Base-by-base conservation (phyloP, 2,797 vertebrate species). In the Falco berigora region DNA sequence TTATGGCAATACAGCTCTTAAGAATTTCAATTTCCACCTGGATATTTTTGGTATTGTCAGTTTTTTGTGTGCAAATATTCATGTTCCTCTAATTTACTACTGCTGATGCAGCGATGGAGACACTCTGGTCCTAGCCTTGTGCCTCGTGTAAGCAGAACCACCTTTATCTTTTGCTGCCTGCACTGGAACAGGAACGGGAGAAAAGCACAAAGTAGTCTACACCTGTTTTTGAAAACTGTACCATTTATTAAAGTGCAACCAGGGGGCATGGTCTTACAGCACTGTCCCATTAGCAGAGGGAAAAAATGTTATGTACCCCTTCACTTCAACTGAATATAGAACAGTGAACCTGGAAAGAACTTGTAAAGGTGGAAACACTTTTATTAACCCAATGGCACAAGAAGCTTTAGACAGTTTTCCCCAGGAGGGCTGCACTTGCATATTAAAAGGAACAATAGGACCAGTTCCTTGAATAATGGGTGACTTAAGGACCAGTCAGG, bases 231-330 rank as follows among this genome's bases (percentile, higher is more conserved):
- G 93, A 95, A 96, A 96, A 94, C 63, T 88, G 92, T 93, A 96
- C 92, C 96, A 69, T 97, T 98, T 95, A 96, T 95, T 97, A 96
- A 98, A 97, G 92, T 96, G 89, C 94, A 97, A 66, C 87, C 87
- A 47, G 91, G 93, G 81, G 88, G 52, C 67, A 83, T 82, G 84
- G 79, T 89, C 92, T 95, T 95, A 92, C 67, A 93, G 93, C 79
- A 95, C 66, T 88, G 69, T 88, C 78, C 86, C 63, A 15, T 63
- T 27, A 90, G 58, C 76, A 68, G 80, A 93, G 83, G 59, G 81
- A 59, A 71, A 73, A 84, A 91, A 71, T 11, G 47, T 18, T 53
- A 84, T 61, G 74, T 10, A 68, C 34, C 91, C 82, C 81, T 79
- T 85, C 55, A 69, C 77, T 93, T 85, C 27, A 81, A 90, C 68